These are phyloP conservation scores for Coptodon bakossiorum DNA, from an alignment of 2,113 vertebrate species.

Conservation along the genomic window DNA sequence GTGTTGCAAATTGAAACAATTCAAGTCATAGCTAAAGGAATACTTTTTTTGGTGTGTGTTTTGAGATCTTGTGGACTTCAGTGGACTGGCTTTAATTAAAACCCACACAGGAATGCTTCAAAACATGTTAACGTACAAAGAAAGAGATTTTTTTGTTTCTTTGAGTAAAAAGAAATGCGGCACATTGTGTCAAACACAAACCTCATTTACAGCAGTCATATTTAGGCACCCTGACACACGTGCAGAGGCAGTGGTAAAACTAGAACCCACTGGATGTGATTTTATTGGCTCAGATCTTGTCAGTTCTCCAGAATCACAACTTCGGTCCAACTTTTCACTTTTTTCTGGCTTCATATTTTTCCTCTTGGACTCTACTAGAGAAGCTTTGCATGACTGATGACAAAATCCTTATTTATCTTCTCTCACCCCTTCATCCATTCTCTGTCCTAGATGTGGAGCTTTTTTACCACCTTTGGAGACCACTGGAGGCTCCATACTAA, in stretches of 20 bases:
- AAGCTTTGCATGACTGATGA: background rate
- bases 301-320: background rate
- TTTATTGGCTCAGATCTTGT: background rate
- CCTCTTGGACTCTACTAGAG: background rate
- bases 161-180: background rate
- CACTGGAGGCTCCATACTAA: background rate
- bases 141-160: background rate
- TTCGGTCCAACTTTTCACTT: background rate
- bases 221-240: background rate
- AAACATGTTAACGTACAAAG: background rate
- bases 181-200: background rate
- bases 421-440: background rate
- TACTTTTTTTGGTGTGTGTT: background rate
- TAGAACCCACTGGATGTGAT: background rate
- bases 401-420: background rate
- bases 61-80: background rate
- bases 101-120: background rate
- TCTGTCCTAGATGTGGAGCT: background rate
- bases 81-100: background rate
- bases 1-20: background rate
- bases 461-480: background rate
- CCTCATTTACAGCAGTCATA: background rate
- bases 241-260: background rate
- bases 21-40: background rate
- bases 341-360: background rate